These are phyloP conservation scores for Drosophila carrolli DNA, from an alignment of 1,140 invertebrate genomes.

Conservation along the genomic window DNA sequence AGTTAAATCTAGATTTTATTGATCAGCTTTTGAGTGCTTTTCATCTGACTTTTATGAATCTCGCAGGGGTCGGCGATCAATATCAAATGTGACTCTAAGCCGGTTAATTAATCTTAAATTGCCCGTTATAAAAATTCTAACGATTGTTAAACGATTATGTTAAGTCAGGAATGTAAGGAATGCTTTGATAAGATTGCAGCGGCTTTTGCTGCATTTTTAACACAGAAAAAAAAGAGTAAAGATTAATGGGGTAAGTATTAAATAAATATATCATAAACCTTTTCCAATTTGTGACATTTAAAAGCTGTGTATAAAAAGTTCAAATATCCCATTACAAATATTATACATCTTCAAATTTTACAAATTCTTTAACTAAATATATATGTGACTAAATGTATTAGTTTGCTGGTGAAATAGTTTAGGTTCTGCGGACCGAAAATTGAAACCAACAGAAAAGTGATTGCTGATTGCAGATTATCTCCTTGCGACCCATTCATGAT, in stretches of 20 bases:
- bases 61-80: no score
- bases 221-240: neutral
- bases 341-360: no score
- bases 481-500: neutral
- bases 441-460: neutral
- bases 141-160: neutral
- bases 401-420: neutral
- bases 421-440: no score
- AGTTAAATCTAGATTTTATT: no score
- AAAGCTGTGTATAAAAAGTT: no score
- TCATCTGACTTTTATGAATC: no score
- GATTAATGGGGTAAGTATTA: neutral
- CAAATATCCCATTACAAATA: no score
- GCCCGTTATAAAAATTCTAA: neutral
- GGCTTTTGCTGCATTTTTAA: neutral
- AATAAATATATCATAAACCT: no score
- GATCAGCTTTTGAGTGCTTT: no score
- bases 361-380: no score
- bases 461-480: neutral
- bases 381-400: neutral
- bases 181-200: slow-evolving; percentile 17
- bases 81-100: neutral
- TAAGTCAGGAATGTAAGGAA: neutral
- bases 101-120: slow-evolving; percentile 2
- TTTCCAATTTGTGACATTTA: no score